A percentile compares a stretch with the other conserved stretches of the same genome.
Evolutionary conservation across 2,797 vertebrate genomes (phyloP).

Genomic region (Linurgus olivaceus): DNA sequence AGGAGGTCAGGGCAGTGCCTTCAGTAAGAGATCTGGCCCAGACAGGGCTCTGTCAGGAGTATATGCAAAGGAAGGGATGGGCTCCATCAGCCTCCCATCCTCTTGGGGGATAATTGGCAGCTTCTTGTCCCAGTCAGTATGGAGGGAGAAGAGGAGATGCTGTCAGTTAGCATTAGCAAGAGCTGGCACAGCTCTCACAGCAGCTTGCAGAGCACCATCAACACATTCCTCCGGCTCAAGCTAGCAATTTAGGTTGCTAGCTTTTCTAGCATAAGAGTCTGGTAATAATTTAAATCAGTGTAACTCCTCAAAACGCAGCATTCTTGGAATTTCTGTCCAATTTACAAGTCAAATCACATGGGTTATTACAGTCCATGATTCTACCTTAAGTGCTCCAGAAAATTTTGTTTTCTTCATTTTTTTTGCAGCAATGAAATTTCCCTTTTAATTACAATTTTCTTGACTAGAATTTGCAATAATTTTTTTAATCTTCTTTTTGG

Average conservation of each 20-base stretch:
- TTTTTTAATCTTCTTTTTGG: conserved; percentile 22
- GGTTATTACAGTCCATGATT: neutral
- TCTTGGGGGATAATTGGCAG: conserved; percentile 43
- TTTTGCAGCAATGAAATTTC: neutral
- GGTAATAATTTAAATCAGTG: conserved; percentile 52
- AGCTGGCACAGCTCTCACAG: conserved; percentile 35
- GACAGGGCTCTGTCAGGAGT: neutral
- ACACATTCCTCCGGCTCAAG: conserved; percentile 37
- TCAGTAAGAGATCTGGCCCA: neutral
- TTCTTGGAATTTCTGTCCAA: conserved; percentile 23
- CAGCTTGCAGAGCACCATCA: conserved; percentile 41
- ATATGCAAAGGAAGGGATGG: neutral
- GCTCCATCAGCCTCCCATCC: neutral
- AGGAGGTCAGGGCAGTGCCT: neutral
- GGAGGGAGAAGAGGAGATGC: conserved; percentile 11
- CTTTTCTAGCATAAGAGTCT: conserved; percentile 14
- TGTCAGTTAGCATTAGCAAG: conserved; percentile 58
- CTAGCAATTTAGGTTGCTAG: conserved; percentile 13
- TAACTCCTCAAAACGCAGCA: conserved; percentile 2
- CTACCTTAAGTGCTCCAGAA: conserved; percentile 23
- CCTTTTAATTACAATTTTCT: neutral
- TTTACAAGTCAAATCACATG: conserved; percentile 56
- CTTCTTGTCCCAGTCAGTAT: neutral
- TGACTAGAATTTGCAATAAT: neutral
- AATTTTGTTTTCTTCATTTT: conserved; percentile 14